Percentiles rank a stretch among this genome's conserved stretches.
Evolutionary conservation across 2,113 vertebrate species (phyloP).

Genomic region (Hemiprocne comata): DNA sequence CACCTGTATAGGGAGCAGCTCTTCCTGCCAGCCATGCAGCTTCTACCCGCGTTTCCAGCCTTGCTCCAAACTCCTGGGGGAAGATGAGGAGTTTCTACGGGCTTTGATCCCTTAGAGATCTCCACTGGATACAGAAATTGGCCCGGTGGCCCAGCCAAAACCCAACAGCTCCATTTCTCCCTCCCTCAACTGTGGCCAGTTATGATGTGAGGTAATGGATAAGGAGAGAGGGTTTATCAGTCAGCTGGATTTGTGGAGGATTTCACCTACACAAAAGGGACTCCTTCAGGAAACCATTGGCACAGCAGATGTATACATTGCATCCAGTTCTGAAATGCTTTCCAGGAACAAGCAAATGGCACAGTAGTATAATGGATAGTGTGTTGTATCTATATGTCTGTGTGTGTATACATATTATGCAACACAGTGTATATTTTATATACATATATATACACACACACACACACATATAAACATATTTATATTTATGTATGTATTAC

Average conservation of each 20-base stretch:
- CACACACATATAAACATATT: background rate
- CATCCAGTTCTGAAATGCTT: background rate
- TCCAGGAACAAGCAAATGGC: background rate
- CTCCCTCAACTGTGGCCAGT: background rate
- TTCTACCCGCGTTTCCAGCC: too few species aligned
- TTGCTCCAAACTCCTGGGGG: too few species aligned
- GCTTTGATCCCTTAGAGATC: background rate
- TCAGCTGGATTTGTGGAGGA: background rate
- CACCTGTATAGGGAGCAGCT: too few species aligned
- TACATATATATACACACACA: too few species aligned
- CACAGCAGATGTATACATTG: background rate
- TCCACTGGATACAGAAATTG: background rate
- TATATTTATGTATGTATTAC: background rate
- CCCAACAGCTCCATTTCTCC: background rate
- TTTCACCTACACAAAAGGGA: background rate
- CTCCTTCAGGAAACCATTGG: background rate
- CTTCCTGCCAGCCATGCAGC: too few species aligned
- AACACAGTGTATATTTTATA: background rate
- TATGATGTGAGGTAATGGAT: background rate
- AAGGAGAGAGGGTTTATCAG: background rate
- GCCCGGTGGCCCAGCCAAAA: background rate
- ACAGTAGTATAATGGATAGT: background rate
- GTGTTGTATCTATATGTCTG: background rate
- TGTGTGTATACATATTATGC: background rate
- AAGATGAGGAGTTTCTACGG: too few species aligned